These are phyloP conservation scores for Pyrrhura leucotis DNA, from an alignment of 2,797 vertebrate species.

Conservation along the genomic window DNA sequence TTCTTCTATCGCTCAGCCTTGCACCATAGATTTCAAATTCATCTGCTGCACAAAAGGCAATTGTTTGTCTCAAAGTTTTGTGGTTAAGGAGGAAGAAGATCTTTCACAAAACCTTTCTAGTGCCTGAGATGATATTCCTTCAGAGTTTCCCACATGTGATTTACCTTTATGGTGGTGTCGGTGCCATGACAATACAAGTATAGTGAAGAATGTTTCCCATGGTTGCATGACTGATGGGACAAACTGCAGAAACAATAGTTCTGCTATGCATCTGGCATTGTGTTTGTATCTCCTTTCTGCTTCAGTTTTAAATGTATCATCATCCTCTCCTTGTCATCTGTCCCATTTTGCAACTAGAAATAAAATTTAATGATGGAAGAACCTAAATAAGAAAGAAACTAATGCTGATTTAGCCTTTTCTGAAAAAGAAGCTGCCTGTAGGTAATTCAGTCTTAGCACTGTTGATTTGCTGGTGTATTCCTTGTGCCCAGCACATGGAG, in stretches of 20 bases:
- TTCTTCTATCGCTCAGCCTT: neutral
- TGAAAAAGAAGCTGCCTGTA: neutral
- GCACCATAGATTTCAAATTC: neutral
- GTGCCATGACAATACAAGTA: neutral
- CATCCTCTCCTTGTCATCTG: neutral
- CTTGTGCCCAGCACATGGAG: neutral
- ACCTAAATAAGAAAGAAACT: neutral
- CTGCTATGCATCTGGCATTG: neutral
- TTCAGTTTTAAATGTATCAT: neutral
- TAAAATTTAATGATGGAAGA: neutral
- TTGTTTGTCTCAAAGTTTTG: neutral
- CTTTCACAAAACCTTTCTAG: neutral
- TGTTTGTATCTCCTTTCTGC: neutral
- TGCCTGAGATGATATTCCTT: neutral
- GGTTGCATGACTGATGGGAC: neutral
- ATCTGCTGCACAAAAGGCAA: neutral
- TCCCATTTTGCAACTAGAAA: neutral
- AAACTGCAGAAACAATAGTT: neutral
- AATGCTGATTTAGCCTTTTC: neutral
- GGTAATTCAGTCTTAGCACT: neutral
- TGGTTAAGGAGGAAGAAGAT: neutral
- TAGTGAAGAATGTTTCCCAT: neutral
- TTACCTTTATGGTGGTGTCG: neutral
- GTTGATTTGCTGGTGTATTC: neutral
- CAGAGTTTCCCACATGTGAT: neutral